Evolutionary conservation across 92 coral and sea anemone genomes (phyloP).

Genomic region (Micromussa lordhowensis): DNA sequence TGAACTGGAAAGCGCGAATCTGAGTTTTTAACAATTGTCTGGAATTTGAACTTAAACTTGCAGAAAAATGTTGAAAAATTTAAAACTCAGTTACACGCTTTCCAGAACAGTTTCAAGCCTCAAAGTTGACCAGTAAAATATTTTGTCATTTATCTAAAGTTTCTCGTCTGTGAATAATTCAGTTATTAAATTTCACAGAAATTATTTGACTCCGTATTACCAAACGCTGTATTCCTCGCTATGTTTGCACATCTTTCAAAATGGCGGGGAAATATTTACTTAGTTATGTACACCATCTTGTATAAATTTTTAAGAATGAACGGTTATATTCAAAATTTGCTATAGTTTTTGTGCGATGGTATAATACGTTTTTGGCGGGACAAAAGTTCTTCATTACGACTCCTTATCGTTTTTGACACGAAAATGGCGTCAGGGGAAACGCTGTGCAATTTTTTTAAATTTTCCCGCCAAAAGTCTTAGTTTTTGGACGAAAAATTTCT

Average conservation of each 20-base stretch:
- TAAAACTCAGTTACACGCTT: background rate
- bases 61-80: background rate
- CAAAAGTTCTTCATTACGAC: background rate
- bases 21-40: background rate
- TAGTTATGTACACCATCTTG: background rate
- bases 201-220: background rate
- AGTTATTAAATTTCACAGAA: background rate
- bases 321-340: too few relatives aligned
- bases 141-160: background rate
- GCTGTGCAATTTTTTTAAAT: background rate
- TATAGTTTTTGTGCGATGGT: background rate
- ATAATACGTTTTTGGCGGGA: background rate
- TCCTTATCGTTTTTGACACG: background rate
- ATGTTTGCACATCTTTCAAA: background rate
- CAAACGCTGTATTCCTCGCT: background rate
- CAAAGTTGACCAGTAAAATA: background rate
- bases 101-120: background rate
- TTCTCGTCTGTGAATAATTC: background rate
- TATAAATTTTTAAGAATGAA: background rate
- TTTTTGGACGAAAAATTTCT: background rate
- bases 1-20: background rate
- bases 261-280: background rate
- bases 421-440: constrained; percentile 5
- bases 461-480: constrained; percentile 10
- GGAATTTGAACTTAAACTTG: background rate